These are phyloP conservation scores for Peromyscus eremicus DNA, from an alignment of 2,797 vertebrate genomes.

Conservation along the genomic window DNA sequence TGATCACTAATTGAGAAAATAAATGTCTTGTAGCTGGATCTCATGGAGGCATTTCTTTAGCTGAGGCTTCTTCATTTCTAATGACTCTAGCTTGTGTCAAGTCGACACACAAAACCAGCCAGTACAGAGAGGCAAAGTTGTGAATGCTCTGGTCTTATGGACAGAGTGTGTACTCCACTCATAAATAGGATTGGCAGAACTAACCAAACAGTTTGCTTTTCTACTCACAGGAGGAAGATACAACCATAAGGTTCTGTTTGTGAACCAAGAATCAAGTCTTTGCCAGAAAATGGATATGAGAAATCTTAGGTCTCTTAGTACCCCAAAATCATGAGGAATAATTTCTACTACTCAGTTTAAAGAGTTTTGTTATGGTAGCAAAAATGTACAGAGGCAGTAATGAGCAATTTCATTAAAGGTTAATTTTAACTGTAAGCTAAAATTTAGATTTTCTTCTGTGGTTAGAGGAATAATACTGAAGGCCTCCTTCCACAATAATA, in stretches of 20 bases:
- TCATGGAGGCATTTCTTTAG: no score
- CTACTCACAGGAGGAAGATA: neutral
- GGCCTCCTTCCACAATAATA: neutral
- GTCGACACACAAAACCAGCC: no score
- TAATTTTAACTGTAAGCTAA: neutral
- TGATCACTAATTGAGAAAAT: no score
- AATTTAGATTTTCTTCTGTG: slow-evolving; percentile 40
- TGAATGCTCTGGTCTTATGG: neutral
- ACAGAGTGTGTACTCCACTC: no score
- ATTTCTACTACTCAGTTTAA: neutral
- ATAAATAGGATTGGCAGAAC: neutral
- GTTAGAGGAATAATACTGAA: neutral
- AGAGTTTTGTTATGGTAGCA: neutral
- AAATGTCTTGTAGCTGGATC: no score
- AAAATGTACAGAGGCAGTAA: neutral
- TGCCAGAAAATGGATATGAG: neutral
- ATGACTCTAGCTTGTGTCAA: no score
- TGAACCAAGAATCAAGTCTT: neutral
- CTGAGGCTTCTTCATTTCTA: no score
- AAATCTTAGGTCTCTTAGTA: neutral
- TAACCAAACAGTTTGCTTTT: neutral
- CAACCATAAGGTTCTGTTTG: neutral
- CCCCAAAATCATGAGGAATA: neutral
- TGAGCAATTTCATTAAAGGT: neutral
- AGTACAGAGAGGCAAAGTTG: no score